Percentiles rank a stretch among this genome's conserved stretches.
These are phyloP conservation scores for Endomychus coccineus DNA, from an alignment of 2,888 invertebrate genomes.

Conservation along the genomic window DNA sequence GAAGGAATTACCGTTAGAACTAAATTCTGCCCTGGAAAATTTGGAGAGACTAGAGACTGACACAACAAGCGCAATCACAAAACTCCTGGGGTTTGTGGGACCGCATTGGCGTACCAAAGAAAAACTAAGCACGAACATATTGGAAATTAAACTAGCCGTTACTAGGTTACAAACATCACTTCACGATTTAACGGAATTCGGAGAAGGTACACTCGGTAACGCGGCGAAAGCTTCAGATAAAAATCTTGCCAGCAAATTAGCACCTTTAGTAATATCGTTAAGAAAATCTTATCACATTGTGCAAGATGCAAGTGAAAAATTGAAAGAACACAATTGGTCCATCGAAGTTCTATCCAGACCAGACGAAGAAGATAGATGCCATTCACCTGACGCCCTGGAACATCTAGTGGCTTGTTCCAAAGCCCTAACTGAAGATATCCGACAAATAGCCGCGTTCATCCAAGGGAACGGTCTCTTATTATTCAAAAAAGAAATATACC, in stretches of 20 bases:
- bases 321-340: slow-evolving; percentile 75
- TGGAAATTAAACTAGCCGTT: slow-evolving; percentile 78
- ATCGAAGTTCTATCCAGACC: slow-evolving; percentile 50
- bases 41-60: slow-evolving; percentile 70
- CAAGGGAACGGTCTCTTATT: slow-evolving; percentile 73
- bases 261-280: slow-evolving; percentile 71
- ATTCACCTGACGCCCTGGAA: slow-evolving; percentile 75
- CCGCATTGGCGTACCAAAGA: slow-evolving; percentile 78
- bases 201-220: slow-evolving; percentile 81
- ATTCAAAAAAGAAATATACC: slow-evolving; percentile 57
- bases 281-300: slow-evolving; percentile 74
- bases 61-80: slow-evolving; percentile 74
- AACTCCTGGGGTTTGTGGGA: slow-evolving; percentile 66
- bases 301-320: slow-evolving; percentile 64
- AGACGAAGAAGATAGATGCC: slow-evolving; percentile 42
- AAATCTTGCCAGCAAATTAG: slow-evolving; percentile 60
- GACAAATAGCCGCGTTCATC: slow-evolving; percentile 84
- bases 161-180: slow-evolving; percentile 70
- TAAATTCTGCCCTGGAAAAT: slow-evolving; percentile 68
- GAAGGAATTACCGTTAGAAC: slow-evolving; percentile 65
- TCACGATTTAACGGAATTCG: slow-evolving; percentile 82
- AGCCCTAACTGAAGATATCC: slow-evolving; percentile 81
- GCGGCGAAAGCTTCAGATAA: slow-evolving; percentile 76
- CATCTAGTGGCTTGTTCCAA: slow-evolving; percentile 81
- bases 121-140: slow-evolving; percentile 67